These are phyloP conservation scores for Leiothrix lutea DNA, from an alignment of 2,113 vertebrate genomes.

Conservation along the genomic window DNA sequence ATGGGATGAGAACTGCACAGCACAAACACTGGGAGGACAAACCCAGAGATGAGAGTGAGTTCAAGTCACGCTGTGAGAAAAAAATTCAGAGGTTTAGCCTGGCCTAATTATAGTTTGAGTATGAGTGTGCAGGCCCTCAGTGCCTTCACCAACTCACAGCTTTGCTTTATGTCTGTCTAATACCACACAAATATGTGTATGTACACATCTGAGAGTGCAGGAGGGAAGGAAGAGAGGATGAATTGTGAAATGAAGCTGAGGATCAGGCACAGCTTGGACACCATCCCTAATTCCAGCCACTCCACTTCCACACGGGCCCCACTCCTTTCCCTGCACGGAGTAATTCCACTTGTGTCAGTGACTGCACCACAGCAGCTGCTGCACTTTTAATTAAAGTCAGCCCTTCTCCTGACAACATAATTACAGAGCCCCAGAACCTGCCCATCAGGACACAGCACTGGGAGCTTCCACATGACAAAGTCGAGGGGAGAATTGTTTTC, in stretches of 20 bases:
- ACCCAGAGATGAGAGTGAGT: background rate
- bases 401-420: background rate
- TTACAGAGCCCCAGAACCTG: background rate
- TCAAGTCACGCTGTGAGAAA: background rate
- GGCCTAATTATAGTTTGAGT: background rate
- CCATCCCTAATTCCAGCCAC: background rate
- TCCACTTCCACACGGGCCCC: background rate
- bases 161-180: background rate
- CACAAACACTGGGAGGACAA: background rate
- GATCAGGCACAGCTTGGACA: background rate
- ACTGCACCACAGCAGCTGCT: background rate
- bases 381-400: background rate
- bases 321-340: background rate
- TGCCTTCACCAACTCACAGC: fast-evolving
- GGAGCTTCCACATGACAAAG: background rate
- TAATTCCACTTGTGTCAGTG: background rate
- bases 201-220: fast-evolving
- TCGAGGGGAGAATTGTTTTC: background rate
- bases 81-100: no score
- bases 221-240: background rate
- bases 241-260: background rate
- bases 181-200: background rate
- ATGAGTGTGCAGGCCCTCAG: fast-evolving
- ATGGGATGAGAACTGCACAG: fast-evolving
- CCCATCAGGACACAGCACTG: background rate